Evolutionary conservation across 1,140 invertebrate genomes (phyloP), one percentile per base, ranked within the genome.

Genomic region (Formica exsecta): DNA sequence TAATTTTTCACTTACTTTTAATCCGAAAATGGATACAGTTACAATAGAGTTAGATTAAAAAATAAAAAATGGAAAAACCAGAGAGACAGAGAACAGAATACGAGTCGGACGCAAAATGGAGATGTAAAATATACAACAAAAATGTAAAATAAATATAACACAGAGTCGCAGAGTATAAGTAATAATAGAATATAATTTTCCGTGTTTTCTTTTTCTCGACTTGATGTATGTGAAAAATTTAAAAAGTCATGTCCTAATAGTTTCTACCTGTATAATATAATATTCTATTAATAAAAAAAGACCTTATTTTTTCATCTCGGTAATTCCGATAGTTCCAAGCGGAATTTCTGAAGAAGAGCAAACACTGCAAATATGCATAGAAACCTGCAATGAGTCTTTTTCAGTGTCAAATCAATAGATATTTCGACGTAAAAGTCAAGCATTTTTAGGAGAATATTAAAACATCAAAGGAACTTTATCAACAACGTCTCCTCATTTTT

Each of bases 391-490:
- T 64, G 44, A 79, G 32, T 57, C 44, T 57, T 65, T 61, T 57
- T 36, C 36, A n/a, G 19, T 29, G 36, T 25, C 81, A 44, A 87
- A 64, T 57, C 32, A 86, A 88, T 86, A 75, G 80, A 86, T 62
- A 64, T 29, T 54, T 79, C 81, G 64, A 79, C 57, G 44, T 61
- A 25, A 41, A 38, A 70, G 36, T 75, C 73, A 32, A 57, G 41
- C 32, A 68, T 77, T 66, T 77, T 51, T 51, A 38, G 19, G 25
- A n/a, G 44, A 86, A 62, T 59, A 85, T 57, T 87, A 38, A 77
- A 85, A 85, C 86, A 71, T 83, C 64, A 59, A 68, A 59, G 36
- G 13, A 38, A 75, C 16, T 61, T 54, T 32, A 77, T 44, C 29
- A 32, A 19, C 62, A 38, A 36, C 11, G 41, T 29, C 25, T 32